These are phyloP conservation scores for Pemphigus obesinymphae DNA, from an alignment of 1,140 invertebrate species.

Conservation along the genomic window DNA sequence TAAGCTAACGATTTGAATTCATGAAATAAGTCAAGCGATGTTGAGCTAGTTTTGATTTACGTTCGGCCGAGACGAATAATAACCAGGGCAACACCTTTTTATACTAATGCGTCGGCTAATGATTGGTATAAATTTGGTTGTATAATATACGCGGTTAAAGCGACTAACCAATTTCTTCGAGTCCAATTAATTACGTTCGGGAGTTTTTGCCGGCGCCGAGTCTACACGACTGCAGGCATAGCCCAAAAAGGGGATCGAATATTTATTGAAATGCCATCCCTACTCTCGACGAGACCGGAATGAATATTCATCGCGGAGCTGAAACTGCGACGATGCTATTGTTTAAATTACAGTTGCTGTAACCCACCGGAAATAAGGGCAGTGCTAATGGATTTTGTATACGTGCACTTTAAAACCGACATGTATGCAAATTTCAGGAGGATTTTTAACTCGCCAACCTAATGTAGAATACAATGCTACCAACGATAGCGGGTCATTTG, in stretches of 20 bases:
- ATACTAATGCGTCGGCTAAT: not conserved
- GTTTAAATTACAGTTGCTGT: not conserved
- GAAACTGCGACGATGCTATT: not conserved
- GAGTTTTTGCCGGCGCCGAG: not conserved
- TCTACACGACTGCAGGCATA: not conserved
- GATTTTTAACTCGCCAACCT: not conserved
- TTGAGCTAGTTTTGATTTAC: not conserved
- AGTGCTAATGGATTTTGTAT: not conserved
- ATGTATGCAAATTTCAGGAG: not conserved
- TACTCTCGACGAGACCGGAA: not conserved
- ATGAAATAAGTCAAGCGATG: not conserved
- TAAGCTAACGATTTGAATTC: not conserved
- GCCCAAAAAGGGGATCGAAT: not conserved
- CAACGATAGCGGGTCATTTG: too few species aligned
- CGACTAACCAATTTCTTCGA: not conserved
- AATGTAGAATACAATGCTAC: too few species aligned
- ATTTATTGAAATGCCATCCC: conserved; percentile 3
- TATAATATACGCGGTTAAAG: not conserved
- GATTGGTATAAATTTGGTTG: not conserved
- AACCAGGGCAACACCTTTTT: not conserved
- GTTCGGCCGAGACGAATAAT: not conserved
- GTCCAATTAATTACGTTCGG: conserved; percentile 1
- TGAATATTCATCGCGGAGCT: conserved; percentile 6
- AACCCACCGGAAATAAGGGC: not conserved
- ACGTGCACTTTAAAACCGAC: not conserved